A percentile compares a stretch with the other conserved stretches of the same genome.
These are phyloP conservation scores for Helobdella robusta DNA, from an alignment of 2,888 invertebrate species.

Conservation along the genomic window DNA sequence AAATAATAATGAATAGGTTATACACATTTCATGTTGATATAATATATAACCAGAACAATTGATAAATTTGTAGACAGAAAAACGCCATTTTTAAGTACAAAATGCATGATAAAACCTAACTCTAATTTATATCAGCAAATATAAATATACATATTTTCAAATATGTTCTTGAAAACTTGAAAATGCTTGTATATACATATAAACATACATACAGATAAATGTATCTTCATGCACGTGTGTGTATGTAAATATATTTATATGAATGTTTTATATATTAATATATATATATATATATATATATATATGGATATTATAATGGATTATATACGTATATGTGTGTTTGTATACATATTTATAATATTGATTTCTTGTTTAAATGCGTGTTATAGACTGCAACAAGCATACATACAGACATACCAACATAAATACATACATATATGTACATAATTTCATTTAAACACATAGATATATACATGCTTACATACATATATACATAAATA, in stretches of 20 bases:
- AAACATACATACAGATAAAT: neutral
- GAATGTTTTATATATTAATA: neutral
- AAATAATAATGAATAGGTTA: too few species aligned
- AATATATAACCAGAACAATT: too few species aligned
- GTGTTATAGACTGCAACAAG: too few species aligned
- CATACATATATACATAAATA: conserved; percentile 8
- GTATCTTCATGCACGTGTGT: neutral
- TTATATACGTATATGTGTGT: conserved; percentile 1
- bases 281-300: conserved; percentile 24
- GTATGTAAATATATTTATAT: neutral
- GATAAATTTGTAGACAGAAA: too few species aligned
- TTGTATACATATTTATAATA: too few species aligned
- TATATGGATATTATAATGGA: neutral
- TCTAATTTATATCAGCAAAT: neutral
- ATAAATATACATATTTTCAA: neutral
- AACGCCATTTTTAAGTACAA: too few species aligned
- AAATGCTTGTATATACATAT: conserved; percentile 18
- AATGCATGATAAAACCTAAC: neutral
- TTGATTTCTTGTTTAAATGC: too few species aligned
- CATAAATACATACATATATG: conserved; percentile 8
- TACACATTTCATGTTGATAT: too few species aligned
- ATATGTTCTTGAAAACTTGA: neutral
- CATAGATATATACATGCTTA: neutral
- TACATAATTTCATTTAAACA: neutral
- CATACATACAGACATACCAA: neutral